Evolutionary conservation across 2,888 invertebrate genomes (phyloP), one percentile per base, ranked within the genome.

Genomic region (Drosophila histrio): DNA sequence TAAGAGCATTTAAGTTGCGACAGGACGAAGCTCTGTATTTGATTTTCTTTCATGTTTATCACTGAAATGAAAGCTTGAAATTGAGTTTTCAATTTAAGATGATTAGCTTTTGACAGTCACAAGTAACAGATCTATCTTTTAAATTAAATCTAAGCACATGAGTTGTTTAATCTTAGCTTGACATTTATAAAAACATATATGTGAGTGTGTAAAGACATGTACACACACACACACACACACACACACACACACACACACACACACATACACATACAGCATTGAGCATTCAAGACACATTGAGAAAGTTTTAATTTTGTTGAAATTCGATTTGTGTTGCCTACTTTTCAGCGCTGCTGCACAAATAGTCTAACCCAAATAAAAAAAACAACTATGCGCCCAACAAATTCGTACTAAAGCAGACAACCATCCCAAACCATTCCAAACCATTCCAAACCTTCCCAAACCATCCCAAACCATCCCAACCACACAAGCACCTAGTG

Each of bases 291-390:
- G 34, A 24, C 54, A 24, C 28, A 58, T 54, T 11, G 65, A 15
- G 21, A 57, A 63, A 59, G 53, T 71, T 75, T 62, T 61, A 60
- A 71, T 64, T 75, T 64, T 62, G 43, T 59, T 56, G 32, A 63
- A 73, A 69, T 77, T 62, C 65, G 46, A 73, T 73, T 62, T 77
- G 43, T 72, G 63, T 68, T 73, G 77, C 68, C 73, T 59, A 65
- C 73, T 72, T 71, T 72, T 52, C 32, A 74, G 63, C 59, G 52
- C 30, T 21, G 34, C 34, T 50, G 57, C 57, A 47, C 24, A 54
- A 61, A 30, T 2, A n/a, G 15, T 38, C 41, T 21, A 38, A 46
- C 38, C 44, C 39, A 32, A 60, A 43, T 21, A 30, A 54, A 34
- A 36, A 43, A 21, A 30, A 54, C 24, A 36, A 50, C 50, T 50